Evolutionary conservation across 2,797 vertebrate species (phyloP), one percentile per base, ranked within the genome.

Genomic region (Hafferia zeledoni): DNA sequence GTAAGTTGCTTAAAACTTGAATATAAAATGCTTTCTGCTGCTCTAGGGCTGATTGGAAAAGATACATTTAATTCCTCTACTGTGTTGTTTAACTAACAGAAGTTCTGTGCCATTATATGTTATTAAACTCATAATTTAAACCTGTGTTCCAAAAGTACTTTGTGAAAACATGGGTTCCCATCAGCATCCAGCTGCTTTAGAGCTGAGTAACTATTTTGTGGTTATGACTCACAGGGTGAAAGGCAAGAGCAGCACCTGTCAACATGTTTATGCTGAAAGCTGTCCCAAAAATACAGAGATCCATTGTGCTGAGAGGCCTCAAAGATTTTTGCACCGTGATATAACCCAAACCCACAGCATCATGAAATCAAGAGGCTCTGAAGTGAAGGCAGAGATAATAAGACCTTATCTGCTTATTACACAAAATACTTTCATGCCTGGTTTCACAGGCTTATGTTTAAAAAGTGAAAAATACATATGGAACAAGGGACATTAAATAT

Each of bases 71-170:
- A 81, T 83, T 81, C 25, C 27, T 96, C 43, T n/a, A 23, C 55
- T 52, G 31, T 30, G 57, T 71, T 72, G 41, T 81, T 96, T 94
- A 95, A 91, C 61, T 89, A 91, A 87, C 84, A 92, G 92, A 95
- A 85, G 61, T 81, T 94, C 65, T 41, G 52, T 87, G 89, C 69
- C 79, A 83, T 92, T 83, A 59, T 63, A 76, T 6, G 27, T 91
- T 95, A 96, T 95, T 95, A 91, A 96, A 93, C 57, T 88, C 93
- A 89, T 94, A 92, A 94, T 61, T 92, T 94, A 83, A 95, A 75
- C 55, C 47, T 23, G 11, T 43, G n/a, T 76, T 96, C 89, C 95
- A 94, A 85, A 90, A 93, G 13, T 20, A 11, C 59, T 89, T 89
- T 69, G 43, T 70, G 72, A 75, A 91, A 93, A 78, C 65, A 39